These are phyloP conservation scores for Drosophila auraria DNA, from an alignment of 1,140 invertebrate species.

Conservation along the genomic window DNA sequence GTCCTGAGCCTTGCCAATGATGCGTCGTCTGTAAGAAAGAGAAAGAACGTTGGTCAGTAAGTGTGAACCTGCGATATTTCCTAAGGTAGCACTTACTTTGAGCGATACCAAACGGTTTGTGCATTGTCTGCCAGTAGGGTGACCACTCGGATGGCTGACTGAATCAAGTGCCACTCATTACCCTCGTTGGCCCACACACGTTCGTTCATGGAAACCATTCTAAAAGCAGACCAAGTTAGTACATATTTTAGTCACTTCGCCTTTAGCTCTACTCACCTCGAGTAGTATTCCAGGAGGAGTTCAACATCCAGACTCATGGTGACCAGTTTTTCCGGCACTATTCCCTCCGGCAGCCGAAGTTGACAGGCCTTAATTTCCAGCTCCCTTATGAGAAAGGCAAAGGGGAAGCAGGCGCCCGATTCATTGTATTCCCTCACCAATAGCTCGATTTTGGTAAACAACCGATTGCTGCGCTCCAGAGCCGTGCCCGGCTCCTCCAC, in stretches of 20 bases:
- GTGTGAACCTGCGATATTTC: background rate
- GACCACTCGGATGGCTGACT: constrained; percentile 89
- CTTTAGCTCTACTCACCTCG: constrained; percentile 86
- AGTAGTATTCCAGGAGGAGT: constrained; percentile 90
- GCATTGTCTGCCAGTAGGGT: constrained; percentile 86
- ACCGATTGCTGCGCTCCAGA: constrained; percentile 88
- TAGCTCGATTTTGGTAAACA: constrained; percentile 90
- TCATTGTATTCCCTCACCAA: constrained; percentile 90
- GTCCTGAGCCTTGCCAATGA: constrained; percentile 89
- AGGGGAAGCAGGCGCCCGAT: constrained; percentile 91
- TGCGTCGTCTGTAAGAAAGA: constrained; percentile 86
- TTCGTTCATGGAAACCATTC: constrained; percentile 90
- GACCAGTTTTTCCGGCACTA: constrained; percentile 89
- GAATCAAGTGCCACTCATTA: constrained; percentile 91
- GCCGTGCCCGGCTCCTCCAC: constrained; percentile 85
- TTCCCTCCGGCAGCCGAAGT: constrained; percentile 88
- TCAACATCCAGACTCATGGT: constrained; percentile 90
- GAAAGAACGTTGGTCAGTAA: too few species aligned
- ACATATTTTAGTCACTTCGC: fast-evolving
- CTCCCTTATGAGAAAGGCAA: constrained; percentile 91
- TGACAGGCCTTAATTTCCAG: constrained; percentile 91
- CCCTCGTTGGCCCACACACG: constrained; percentile 91
- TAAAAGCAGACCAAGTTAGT: constrained; percentile 2
- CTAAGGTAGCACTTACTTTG: constrained; percentile 55
- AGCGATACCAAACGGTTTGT: constrained; percentile 64